Percentiles rank a stretch among this genome's conserved stretches.
These are phyloP conservation scores for Pristionchus mayeri DNA, from an alignment of 2,888 invertebrate species.

Conservation along the genomic window DNA sequence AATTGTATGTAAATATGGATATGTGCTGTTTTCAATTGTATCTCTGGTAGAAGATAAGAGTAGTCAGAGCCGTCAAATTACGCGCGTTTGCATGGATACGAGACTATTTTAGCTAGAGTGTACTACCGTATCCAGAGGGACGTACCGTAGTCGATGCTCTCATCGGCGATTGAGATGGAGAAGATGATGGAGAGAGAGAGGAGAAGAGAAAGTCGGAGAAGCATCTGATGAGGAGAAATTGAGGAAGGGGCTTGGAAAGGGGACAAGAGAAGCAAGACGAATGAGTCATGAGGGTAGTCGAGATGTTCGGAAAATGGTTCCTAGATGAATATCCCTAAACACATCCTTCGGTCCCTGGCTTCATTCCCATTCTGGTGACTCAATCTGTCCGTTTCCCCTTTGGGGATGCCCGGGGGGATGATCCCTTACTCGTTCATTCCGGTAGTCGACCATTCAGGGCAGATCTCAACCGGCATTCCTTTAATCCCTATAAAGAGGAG, in stretches of 20 bases:
- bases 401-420: neutral
- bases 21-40: too few relatives aligned
- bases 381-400: neutral
- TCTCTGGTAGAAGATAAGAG: too few relatives aligned
- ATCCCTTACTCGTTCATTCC: slow-evolving; percentile 19
- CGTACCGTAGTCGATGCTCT: neutral
- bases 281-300: too few relatives aligned
- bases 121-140: neutral
- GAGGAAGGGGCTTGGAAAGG: too few relatives aligned
- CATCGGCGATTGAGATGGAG: neutral
- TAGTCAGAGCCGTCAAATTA: too few relatives aligned
- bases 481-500: slow-evolving; percentile 18
- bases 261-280: too few relatives aligned
- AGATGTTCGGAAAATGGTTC: neutral
- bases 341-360: neutral
- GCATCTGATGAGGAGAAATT: neutral
- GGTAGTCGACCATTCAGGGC: slow-evolving; percentile 8
- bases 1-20: too few relatives aligned
- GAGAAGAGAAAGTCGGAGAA: slow-evolving; percentile 10
- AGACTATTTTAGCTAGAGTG: neutral
- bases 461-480: neutral
- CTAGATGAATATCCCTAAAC: neutral
- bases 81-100: too few relatives aligned
- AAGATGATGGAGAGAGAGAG: neutral
- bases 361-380: neutral